Evolutionary conservation across 2,888 invertebrate genomes (phyloP).

Genomic region (Drosophila kanekoi): DNA sequence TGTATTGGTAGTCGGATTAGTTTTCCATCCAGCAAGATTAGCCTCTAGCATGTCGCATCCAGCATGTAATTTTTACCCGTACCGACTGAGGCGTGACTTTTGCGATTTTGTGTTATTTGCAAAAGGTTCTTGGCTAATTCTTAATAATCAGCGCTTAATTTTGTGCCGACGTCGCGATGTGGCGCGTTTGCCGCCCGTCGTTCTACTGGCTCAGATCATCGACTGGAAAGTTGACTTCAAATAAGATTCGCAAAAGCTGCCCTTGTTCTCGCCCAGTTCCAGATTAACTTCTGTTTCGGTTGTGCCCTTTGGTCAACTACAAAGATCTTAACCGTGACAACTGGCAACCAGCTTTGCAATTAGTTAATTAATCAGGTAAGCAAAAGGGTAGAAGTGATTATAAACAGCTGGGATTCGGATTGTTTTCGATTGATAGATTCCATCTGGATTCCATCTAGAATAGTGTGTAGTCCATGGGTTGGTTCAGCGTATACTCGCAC

Average conservation of each 20-base stretch:
- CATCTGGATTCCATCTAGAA: neutral
- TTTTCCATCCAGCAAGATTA: conserved; percentile 15
- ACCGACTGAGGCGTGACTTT: neutral
- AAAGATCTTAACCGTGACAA: neutral
- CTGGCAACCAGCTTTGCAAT: neutral
- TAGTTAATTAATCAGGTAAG: neutral
- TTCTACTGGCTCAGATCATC: conserved; percentile 40
- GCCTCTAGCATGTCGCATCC: neutral
- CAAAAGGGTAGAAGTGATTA: neutral
- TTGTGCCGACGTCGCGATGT: conserved; percentile 45
- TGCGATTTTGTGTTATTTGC: conserved; percentile 4
- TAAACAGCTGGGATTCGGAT: conserved; percentile 9
- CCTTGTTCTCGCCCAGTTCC: neutral
- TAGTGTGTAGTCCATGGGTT: neutral
- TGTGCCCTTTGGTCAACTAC: neutral
- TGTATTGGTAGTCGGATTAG: neutral
- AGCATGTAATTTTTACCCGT: neutral
- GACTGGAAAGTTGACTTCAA: conserved; percentile 32
- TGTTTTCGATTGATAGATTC: conserved; percentile 4
- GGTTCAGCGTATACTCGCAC: neutral
- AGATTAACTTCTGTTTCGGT: neutral
- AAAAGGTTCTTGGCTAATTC: conserved; percentile 4
- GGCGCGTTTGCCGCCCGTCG: conserved; percentile 52
- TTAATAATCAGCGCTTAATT: conserved; percentile 32
- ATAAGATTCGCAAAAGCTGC: conserved; percentile 27